phyloP scores from a whole-genome alignment of 2,888 invertebrate species.

The Athetis lepigone region DNA sequence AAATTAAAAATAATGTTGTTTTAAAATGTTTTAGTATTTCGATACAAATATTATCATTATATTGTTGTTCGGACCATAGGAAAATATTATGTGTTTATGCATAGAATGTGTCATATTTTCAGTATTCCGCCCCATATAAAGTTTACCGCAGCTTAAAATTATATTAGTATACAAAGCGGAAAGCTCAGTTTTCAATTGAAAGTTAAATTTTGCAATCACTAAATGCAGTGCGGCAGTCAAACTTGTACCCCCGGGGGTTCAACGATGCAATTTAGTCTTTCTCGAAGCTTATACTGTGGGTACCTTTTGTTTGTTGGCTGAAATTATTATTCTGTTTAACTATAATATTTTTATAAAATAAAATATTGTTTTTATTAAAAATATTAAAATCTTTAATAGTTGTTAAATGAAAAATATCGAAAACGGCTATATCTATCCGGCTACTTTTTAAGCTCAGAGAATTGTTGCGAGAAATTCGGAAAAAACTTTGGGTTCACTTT shows the following conservation, averaged over 20 bases:
- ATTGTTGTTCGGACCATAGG: too few species aligned
- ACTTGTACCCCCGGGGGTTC: conserved; percentile 49
- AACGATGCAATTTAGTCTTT: conserved; percentile 51
- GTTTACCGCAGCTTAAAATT: conserved; percentile 39
- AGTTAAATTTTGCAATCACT: conserved; percentile 57
- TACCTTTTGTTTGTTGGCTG: conserved; percentile 2
- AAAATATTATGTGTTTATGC: background rate
- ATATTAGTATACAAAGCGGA: conserved; percentile 48
- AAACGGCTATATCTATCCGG: too few species aligned
- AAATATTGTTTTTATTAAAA: too few species aligned
- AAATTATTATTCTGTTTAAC: background rate
- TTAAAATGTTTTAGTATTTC: too few species aligned
- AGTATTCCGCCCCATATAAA: conserved; percentile 24
- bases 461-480: too few species aligned
- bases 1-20: too few species aligned
- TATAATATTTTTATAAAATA: too few species aligned
- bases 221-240: conserved; percentile 50
- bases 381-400: too few species aligned
- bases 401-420: too few species aligned
- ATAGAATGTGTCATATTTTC: conserved; percentile 39
- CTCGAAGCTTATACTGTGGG: conserved; percentile 22
- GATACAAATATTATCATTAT: too few species aligned
- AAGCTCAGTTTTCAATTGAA: conserved; percentile 56
- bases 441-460: too few species aligned
- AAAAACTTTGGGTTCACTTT: too few species aligned